Conservation (phyloP, 2,797 vertebrate species). For the Gymnothorax javanicus region DNA sequence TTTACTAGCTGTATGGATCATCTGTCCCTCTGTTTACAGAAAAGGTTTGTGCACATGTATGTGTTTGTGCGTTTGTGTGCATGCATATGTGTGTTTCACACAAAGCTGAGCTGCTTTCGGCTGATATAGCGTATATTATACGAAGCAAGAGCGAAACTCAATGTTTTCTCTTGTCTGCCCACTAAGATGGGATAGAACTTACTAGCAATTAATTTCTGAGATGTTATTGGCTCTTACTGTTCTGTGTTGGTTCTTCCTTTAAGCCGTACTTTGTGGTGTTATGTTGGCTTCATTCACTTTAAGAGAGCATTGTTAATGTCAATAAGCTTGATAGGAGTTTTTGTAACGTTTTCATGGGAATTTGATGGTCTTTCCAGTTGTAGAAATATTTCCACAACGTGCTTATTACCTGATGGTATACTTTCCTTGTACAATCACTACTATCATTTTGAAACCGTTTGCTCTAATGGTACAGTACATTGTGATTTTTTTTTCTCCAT, state of each 20-base stretch:
- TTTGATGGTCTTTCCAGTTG: background rate
- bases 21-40: background rate
- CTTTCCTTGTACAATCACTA: background rate
- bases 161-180: background rate
- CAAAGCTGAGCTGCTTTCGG: background rate
- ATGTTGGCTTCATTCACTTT: background rate
- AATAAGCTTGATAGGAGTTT: background rate
- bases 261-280: background rate
- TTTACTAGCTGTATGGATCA: background rate
- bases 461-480: constrained; percentile 71
- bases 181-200: background rate
- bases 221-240: background rate
- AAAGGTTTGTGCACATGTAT: background rate
- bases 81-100: no score
- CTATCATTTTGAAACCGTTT: constrained; percentile 36
- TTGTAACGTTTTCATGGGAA: background rate
- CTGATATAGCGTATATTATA: background rate
- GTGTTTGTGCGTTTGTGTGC: no score
- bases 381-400: background rate
- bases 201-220: background rate
- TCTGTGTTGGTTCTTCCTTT: background rate
- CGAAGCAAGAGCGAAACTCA: background rate
- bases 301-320: background rate
- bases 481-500: constrained; percentile 75
- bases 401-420: background rate